Percentiles rank a stretch among this genome's conserved stretches.
phyloP scores from a whole-genome alignment of 1,140 invertebrate genomes.

The Drosophila nigromelanica region DNA sequence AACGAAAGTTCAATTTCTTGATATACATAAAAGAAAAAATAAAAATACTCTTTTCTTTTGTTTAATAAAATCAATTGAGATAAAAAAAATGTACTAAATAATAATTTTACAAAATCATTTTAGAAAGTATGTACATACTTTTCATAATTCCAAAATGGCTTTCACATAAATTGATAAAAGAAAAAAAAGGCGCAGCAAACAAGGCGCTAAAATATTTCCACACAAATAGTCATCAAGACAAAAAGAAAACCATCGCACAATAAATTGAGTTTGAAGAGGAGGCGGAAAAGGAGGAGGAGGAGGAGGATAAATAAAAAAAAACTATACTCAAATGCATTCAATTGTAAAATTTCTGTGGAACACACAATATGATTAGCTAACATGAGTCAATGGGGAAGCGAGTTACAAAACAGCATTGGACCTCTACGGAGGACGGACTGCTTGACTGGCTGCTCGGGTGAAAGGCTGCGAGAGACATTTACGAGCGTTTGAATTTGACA shows the following conservation, averaged over 20 bases:
- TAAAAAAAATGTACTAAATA: no score
- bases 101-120: no score
- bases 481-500: conserved; percentile 81
- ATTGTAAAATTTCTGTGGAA: conserved; percentile 66
- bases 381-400: conserved; percentile 22
- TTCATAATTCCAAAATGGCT: neutral
- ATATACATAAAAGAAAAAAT: no score
- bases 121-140: no score
- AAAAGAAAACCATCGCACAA: neutral
- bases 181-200: neutral
- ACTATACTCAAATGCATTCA: conserved; percentile 50
- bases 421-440: neutral
- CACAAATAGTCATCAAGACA: conserved; percentile 13
- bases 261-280: neutral
- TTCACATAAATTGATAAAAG: neutral
- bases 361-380: conserved; percentile 66
- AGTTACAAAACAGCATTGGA: conserved; percentile 57
- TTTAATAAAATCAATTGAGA: no score
- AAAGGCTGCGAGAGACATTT: conserved; percentile 69
- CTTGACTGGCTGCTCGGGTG: conserved; percentile 12
- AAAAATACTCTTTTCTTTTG: no score
- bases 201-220: neutral
- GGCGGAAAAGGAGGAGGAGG: neutral
- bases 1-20: no score
- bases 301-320: conserved; percentile 8